phyloP scores from a whole-genome alignment of 2,888 invertebrate genomes.

The Cryptophagus acutangulus region DNA sequence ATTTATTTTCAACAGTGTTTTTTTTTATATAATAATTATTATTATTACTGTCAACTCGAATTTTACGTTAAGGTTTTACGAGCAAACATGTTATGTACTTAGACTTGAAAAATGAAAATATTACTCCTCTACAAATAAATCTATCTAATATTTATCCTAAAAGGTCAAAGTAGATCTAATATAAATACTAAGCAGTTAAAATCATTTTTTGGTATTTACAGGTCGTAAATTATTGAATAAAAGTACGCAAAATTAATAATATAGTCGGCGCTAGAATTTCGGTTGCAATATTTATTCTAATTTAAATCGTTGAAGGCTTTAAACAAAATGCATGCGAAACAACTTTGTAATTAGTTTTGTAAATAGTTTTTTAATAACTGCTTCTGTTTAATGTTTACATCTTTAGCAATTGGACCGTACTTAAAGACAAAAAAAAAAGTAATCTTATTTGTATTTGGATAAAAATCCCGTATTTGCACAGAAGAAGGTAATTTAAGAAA shows the following conservation, averaged over 20 bases:
- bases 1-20: slow-evolving; percentile 44
- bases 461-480: too few species aligned
- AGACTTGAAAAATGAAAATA: slow-evolving; percentile 32
- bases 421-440: slow-evolving; percentile 10
- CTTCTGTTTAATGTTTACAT: slow-evolving; percentile 7
- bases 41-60: slow-evolving; percentile 39
- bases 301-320: too few species aligned
- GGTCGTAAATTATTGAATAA: slow-evolving; percentile 1
- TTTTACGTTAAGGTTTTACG: slow-evolving; percentile 26
- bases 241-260: slow-evolving; percentile 1
- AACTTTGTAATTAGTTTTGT: not conserved
- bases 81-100: slow-evolving; percentile 34
- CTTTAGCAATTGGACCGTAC: slow-evolving; percentile 14
- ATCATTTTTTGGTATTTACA: slow-evolving; percentile 9
- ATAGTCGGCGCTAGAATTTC: too few species aligned
- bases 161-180: slow-evolving; percentile 7
- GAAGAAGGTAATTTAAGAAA: too few species aligned
- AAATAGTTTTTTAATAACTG: not conserved
- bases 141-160: slow-evolving; percentile 7
- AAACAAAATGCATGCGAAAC: not conserved
- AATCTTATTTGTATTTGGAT: too few species aligned
- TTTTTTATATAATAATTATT: slow-evolving; percentile 40
- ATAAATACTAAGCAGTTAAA: slow-evolving; percentile 9
- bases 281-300: too few species aligned
- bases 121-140: slow-evolving; percentile 23